A percentile compares a stretch with the other conserved stretches of the same genome.
These are phyloP conservation scores for Chelonus insularis DNA, from an alignment of 1,140 invertebrate species.

Conservation along the genomic window DNA sequence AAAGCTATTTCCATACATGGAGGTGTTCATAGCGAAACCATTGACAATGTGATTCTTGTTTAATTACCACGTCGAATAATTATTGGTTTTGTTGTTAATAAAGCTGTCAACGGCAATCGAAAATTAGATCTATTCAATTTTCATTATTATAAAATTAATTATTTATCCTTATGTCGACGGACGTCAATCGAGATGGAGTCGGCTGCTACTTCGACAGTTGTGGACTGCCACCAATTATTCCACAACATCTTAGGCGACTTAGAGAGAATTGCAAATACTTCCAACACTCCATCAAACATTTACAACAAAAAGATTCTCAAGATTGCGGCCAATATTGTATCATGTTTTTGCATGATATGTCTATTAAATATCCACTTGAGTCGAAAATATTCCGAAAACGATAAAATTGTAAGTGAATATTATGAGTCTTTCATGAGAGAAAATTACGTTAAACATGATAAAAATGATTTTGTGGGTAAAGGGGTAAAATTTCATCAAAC, in stretches of 20 bases:
- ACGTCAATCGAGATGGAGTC: constrained; percentile 16
- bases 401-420: background rate
- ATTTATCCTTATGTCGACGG: constrained; percentile 37
- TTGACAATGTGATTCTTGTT: constrained; percentile 35
- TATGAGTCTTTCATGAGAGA: background rate
- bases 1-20: no score
- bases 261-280: constrained; percentile 21
- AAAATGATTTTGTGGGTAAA: no score
- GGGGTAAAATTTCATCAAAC: no score
- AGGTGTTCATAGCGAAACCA: no score
- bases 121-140: constrained; percentile 26
- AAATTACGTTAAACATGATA: background rate
- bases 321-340: constrained; percentile 26
- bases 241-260: constrained; percentile 19
- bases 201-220: constrained; percentile 29
- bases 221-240: constrained; percentile 24
- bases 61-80: constrained; percentile 26
- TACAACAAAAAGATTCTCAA: constrained; percentile 4
- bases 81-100: constrained; percentile 30
- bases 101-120: constrained; percentile 22
- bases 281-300: background rate
- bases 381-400: background rate
- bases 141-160: constrained; percentile 32
- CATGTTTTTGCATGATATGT: constrained; percentile 27
- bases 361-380: background rate